These are phyloP conservation scores for Orchesella cincta DNA, from an alignment of 1,140 invertebrate species.

Conservation along the genomic window DNA sequence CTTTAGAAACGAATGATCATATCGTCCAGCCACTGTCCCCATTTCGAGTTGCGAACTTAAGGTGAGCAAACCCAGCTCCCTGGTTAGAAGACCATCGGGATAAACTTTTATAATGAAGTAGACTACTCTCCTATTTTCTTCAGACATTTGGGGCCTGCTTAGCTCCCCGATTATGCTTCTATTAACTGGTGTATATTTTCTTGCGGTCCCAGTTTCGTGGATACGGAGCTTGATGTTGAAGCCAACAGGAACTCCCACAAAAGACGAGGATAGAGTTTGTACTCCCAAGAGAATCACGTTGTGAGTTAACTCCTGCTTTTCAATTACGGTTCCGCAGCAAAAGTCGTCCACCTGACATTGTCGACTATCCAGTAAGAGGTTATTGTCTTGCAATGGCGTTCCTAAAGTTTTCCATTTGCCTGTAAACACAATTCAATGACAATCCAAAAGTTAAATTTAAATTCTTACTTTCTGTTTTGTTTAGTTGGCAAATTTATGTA, in stretches of 20 bases:
- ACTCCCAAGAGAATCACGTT: constrained; percentile 4
- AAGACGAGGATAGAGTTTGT: background rate
- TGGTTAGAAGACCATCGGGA: constrained; percentile 32
- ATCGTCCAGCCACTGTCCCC: background rate
- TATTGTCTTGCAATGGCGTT: constrained; percentile 31
- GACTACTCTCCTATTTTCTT: constrained; percentile 23
- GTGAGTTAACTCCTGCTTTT: constrained; percentile 23
- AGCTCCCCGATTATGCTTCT: background rate
- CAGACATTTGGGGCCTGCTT: background rate
- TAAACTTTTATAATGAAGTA: constrained; percentile 40
- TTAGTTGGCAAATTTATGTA: background rate
- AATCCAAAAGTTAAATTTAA: background rate
- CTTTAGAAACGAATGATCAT: background rate
- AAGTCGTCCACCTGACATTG: constrained; percentile 3
- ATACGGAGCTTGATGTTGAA: constrained; percentile 33
- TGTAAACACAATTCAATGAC: background rate
- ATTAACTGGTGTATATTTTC: background rate
- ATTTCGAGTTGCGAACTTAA: background rate
- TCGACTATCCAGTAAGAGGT: constrained; percentile 28
- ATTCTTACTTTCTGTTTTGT: no score
- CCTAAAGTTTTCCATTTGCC: constrained; percentile 32
- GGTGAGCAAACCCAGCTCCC: background rate
- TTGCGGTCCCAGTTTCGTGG: background rate
- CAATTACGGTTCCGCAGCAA: background rate
- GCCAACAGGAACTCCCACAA: constrained; percentile 38